Conservation (phyloP, 2,113 vertebrate species). For the Forbesichthys agassizii region DNA sequence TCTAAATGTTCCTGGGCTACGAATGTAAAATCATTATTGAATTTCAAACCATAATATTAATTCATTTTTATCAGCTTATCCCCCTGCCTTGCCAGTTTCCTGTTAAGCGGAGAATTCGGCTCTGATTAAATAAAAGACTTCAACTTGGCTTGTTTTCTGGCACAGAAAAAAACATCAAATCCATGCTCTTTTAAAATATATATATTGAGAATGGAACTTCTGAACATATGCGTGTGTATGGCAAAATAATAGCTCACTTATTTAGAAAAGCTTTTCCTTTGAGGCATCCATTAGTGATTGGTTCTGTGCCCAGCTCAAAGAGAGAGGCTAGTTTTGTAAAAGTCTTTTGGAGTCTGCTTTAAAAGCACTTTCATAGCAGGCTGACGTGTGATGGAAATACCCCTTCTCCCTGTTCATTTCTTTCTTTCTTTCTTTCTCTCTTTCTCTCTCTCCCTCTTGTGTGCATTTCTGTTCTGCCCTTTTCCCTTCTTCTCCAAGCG, state of each 20-base stretch:
- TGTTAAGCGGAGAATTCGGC: too few relatives aligned
- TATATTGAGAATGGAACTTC: too few relatives aligned
- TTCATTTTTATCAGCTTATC: too few relatives aligned
- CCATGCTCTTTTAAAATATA: too few relatives aligned
- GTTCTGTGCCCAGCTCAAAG: conserved; percentile 58
- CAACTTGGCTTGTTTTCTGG: too few relatives aligned
- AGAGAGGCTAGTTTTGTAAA: conserved; percentile 61
- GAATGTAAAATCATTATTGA: too few relatives aligned
- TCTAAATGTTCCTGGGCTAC: too few relatives aligned
- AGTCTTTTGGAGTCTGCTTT: conserved; percentile 59
- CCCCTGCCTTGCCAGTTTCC: too few relatives aligned
- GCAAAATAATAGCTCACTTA: conserved; percentile 44
- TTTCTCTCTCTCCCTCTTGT: conserved; percentile 1
- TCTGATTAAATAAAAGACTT: too few relatives aligned
- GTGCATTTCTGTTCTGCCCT: background rate
- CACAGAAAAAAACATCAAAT: too few relatives aligned
- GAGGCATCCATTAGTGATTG: conserved; percentile 42
- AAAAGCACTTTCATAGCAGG: conserved; percentile 56
- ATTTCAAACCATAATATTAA: too few relatives aligned
- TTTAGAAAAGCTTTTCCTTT: conserved; percentile 6
- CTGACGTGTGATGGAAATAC: conserved; percentile 65
- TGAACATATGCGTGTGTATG: too few relatives aligned
- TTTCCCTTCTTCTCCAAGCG: background rate
- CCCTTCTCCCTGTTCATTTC: conserved; percentile 19
- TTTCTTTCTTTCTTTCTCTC: conserved; percentile 5